Base-by-base conservation (phyloP, 2,888 invertebrate genomes). In the Dynastes hyllus region DNA sequence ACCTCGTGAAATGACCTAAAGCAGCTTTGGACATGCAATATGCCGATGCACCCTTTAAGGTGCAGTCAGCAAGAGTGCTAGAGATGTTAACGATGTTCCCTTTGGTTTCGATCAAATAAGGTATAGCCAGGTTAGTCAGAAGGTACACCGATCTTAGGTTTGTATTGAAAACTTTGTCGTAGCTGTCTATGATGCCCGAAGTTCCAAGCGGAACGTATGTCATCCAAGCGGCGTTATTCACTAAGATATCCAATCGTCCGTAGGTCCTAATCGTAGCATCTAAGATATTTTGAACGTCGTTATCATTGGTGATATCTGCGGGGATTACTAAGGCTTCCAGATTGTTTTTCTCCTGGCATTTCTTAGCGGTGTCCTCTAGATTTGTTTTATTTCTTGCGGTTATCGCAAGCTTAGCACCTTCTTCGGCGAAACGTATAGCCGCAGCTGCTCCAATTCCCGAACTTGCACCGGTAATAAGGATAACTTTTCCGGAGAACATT, bases 161-260 rank as follows among this genome's bases (percentile, higher is more conserved):
- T 45, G 90, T 88, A 81, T 91, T 90, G 88, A 92, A 91, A 61
- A 91, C 84, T 66, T 86, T 82, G 83, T 93, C 93, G 85, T 89
- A 92, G 78, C 91, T 90, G 75, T 90, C 90, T 80, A 92, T 81
- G 27, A 5, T 63, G 6, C 61, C 29, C n/a, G 22, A 37, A 45
- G 76, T 45, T 1, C 92, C 92, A 3, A 87, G 79, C 40, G 89
- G 90, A 2, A n/a, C 51, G 8, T 29, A 50, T 11, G 5, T 16
- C 9, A 92, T 83, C 13, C 91, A 89, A 0, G 97, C 97, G n/a
- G 97, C 97, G 89, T 95, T 96, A 87, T 97, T 96, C 0, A 96
- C 91, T 71, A 96, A 87, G 6, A 95, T 92, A 87, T 96, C 95
- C n/a, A 96, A 88, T 86, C 92, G 92, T 0, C 93, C 93, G 84